Percentiles rank a stretch among this genome's conserved stretches.
Evolutionary conservation across 2,113 vertebrate species (phyloP).

Genomic region (Pygoscelis antarcticus): DNA sequence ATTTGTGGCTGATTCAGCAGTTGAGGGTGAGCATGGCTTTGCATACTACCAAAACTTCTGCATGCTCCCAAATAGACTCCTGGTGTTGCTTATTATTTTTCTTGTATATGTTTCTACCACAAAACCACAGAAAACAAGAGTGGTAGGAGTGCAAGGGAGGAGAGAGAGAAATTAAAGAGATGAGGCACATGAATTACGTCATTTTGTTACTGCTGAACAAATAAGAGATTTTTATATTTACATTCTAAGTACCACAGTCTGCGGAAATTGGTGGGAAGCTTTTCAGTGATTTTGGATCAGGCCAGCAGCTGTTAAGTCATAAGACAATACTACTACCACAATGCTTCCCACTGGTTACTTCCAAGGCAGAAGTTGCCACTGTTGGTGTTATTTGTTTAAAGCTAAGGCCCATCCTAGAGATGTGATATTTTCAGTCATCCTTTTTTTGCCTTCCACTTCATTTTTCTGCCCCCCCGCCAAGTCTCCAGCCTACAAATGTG

Average conservation of each 20-base stretch:
- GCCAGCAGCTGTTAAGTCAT: neutral
- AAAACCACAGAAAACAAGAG: conserved; percentile 35
- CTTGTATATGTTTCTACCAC: neutral
- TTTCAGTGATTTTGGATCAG: neutral
- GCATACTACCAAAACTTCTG: neutral
- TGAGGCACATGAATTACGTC: neutral
- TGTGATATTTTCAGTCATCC: neutral
- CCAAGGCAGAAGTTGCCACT: neutral
- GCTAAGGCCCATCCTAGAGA: neutral
- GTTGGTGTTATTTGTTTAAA: neutral
- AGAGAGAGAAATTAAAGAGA: neutral
- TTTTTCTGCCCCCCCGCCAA: neutral
- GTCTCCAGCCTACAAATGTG: neutral
- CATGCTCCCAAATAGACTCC: neutral
- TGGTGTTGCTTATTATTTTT: neutral
- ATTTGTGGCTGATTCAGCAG: conserved; percentile 37
- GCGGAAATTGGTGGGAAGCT: neutral
- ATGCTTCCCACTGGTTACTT: neutral
- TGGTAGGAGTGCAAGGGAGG: neutral
- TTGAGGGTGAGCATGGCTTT: neutral
- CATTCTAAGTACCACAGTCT: neutral
- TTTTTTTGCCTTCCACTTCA: neutral
- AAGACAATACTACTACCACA: neutral
- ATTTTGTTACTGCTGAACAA: neutral
- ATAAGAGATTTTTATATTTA: neutral